These are phyloP conservation scores for Dryococelus australis DNA, from an alignment of 2,888 invertebrate genomes.

Conservation along the genomic window DNA sequence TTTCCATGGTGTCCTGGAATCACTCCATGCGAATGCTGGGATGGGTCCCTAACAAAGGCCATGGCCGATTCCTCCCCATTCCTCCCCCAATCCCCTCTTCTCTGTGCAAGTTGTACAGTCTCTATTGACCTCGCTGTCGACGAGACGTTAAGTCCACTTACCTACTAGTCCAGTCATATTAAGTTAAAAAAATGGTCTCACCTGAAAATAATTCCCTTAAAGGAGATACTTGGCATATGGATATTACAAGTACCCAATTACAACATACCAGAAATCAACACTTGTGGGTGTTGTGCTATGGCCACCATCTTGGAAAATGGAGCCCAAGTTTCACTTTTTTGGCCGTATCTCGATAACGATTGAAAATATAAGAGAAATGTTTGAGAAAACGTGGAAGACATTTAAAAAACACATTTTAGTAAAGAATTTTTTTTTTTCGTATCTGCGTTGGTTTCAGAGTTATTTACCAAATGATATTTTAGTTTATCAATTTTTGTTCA, in stretches of 20 bases:
- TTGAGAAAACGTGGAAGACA: neutral
- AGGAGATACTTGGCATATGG: neutral
- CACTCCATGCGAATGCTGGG: too few species aligned
- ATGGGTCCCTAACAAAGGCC: too few species aligned
- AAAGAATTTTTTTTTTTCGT: neutral
- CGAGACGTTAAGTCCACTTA: too few species aligned
- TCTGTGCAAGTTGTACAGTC: too few species aligned
- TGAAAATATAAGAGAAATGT: neutral
- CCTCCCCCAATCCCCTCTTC: too few species aligned
- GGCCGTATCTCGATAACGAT: neutral
- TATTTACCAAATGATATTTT: neutral
- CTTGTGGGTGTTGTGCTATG: constrained; percentile 20
- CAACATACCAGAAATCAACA: neutral
- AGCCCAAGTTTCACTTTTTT: neutral
- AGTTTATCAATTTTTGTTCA: neutral
- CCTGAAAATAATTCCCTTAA: neutral
- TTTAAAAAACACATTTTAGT: constrained; percentile 6
- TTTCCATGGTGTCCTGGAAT: too few species aligned
- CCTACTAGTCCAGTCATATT: too few species aligned
- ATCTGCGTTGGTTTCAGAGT: neutral
- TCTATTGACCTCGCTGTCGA: too few species aligned
- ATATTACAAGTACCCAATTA: neutral
- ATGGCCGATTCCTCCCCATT: too few species aligned
- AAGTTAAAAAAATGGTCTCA: neutral
- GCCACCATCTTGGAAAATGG: constrained; percentile 9